Evolutionary conservation across 2,888 invertebrate species (phyloP), one percentile per base, ranked within the genome.

Genomic region (Theodoxus fluviatilis): DNA sequence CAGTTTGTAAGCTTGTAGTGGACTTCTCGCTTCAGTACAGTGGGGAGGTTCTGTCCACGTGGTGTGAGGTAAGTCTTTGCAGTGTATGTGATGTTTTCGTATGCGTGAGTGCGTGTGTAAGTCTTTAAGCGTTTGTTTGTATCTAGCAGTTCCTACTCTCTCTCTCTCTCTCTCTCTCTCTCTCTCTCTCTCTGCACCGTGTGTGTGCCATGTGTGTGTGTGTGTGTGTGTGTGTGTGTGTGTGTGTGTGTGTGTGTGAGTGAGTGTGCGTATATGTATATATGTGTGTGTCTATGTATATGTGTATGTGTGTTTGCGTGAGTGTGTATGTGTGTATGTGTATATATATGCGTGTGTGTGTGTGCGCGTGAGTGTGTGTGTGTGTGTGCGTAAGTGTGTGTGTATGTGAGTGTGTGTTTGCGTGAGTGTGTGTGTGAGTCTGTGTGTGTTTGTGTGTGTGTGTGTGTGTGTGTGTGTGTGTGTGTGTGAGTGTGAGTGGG

Each of bases 381-480:
- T 65, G 65, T 65, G 65, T 65, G 65, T 65, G 65, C 40, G 43
- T 65, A 15, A 35, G 28, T 59, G 59, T 59, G 59, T 59, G 59
- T 59, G 59, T 59, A 33, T 59, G 59, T 59, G 59, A 31, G 57
- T 57, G 57, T 57, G 57, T n/a, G 25, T 57, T 15, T 28, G 28
- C 33, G 25, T 28, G 28, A 31, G 28, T 6, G 57, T 57, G 7
- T 3, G 59, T 59, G 28, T 3, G 43, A 7, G 9, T 43, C 18
- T 7, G 43, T 18, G 43, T 18, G 9, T 12, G 18, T 18, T 7
- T 59, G 3, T 59, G 31, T 37, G 28, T 65, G 47, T 65, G 59
- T 59, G 59, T 59, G 59, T 59, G 59, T 57, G 57, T 57, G 57
- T 57, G 57, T n/a, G 25, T 57, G 25, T 28, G 28, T 57, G 25